phyloP scores from a whole-genome alignment of 2,113 vertebrate genomes.

The Trematocara nigrifrons region DNA sequence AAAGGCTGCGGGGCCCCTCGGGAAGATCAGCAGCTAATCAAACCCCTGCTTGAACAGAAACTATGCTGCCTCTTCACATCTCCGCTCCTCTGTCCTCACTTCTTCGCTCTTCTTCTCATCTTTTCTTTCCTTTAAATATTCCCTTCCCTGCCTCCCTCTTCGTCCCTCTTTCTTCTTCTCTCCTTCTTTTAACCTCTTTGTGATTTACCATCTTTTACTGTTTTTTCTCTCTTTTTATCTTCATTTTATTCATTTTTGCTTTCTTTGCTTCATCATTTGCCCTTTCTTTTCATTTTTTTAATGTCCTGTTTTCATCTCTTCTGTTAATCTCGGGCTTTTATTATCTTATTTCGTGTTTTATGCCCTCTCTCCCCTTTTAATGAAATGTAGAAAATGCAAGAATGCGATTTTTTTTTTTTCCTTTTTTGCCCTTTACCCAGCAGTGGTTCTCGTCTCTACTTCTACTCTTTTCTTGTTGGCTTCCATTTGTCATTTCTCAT shows the following conservation, averaged over 20 bases:
- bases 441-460: neutral
- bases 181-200: neutral
- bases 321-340: neutral
- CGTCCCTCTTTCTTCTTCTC: neutral
- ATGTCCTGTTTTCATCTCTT: neutral
- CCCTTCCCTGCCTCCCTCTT: neutral
- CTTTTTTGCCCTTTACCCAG: neutral
- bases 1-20: neutral
- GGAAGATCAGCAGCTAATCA: slow-evolving; percentile 8
- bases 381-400: neutral
- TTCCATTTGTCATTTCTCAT: neutral
- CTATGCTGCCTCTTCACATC: neutral
- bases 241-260: neutral
- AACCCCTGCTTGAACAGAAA: neutral
- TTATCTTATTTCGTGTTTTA: neutral
- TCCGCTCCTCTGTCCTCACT: neutral
- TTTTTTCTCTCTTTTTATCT: neutral
- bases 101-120: neutral
- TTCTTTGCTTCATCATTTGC: neutral
- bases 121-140: neutral
- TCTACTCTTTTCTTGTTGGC: neutral
- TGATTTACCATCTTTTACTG: neutral
- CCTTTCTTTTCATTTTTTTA: neutral
- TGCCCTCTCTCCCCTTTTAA: neutral
- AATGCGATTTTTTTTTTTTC: neutral